Conservation (phyloP, 1,140 invertebrate genomes). For the Penaeus japonicus region DNA sequence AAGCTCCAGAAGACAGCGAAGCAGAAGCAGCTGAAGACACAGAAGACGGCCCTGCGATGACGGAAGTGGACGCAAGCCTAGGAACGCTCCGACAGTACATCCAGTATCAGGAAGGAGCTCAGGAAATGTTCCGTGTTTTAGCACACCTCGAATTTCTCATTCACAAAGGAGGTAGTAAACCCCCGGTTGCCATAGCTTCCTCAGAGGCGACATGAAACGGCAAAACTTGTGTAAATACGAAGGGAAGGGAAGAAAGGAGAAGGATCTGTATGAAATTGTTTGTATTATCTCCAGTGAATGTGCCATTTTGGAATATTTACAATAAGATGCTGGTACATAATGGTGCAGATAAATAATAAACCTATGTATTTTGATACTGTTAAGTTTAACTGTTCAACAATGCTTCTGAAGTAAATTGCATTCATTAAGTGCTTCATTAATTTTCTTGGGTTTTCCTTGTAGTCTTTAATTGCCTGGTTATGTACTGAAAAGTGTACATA, state of each 20-base stretch:
- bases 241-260: neutral
- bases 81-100: constrained; percentile 36
- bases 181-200: constrained; percentile 19
- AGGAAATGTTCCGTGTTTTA: constrained; percentile 53
- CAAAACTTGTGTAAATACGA: neutral
- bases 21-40: constrained; percentile 18
- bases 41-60: constrained; percentile 35
- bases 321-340: neutral
- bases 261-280: neutral
- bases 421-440: too few relatives aligned
- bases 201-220: neutral
- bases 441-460: too few relatives aligned
- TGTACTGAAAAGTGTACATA: too few relatives aligned
- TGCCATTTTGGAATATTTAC: neutral
- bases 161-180: constrained; percentile 24
- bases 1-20: neutral
- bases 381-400: too few relatives aligned
- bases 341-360: neutral
- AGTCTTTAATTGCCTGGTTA: too few relatives aligned
- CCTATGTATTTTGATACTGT: too few relatives aligned
- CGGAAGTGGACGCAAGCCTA: constrained; percentile 48
- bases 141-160: constrained; percentile 51
- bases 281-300: neutral
- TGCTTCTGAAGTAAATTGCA: too few relatives aligned
- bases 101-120: constrained; percentile 46